These are phyloP conservation scores for Gastrophryne carolinensis DNA, from an alignment of 2,797 vertebrate genomes.

Conservation along the genomic window DNA sequence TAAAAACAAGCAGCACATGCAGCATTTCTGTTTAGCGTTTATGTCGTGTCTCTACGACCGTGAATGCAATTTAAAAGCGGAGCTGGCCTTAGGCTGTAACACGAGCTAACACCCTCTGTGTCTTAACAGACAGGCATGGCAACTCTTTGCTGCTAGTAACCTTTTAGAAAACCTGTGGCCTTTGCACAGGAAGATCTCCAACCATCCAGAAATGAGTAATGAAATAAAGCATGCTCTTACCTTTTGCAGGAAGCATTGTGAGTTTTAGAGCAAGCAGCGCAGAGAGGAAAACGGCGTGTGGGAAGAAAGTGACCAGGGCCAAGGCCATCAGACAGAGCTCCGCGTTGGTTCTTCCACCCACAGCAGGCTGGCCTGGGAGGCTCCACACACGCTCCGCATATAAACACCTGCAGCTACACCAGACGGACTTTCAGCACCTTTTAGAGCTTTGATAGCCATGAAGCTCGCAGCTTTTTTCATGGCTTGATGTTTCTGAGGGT, in stretches of 20 bases:
- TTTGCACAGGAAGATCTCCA: not conserved
- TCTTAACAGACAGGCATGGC: not conserved
- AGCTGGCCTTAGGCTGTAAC: too few relatives aligned
- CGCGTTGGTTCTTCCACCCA: not conserved
- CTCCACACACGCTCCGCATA: not conserved
- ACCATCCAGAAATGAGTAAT: not conserved
- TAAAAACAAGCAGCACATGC: too few relatives aligned
- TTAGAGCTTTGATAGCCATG: not conserved
- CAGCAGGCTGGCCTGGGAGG: not conserved
- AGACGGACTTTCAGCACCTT: not conserved
- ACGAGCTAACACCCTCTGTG: too few relatives aligned
- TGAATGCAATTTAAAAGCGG: too few relatives aligned
- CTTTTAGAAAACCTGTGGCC: too few relatives aligned
- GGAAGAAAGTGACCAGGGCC: not conserved
- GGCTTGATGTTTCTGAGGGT: not conserved
- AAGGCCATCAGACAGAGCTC: slow-evolving; percentile 9
- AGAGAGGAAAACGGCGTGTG: not conserved
- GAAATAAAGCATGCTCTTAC: not conserved
- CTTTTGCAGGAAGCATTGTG: not conserved
- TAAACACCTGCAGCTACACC: not conserved
- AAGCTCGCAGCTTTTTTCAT: not conserved
- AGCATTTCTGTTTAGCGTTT: too few relatives aligned
- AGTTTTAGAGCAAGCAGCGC: not conserved
- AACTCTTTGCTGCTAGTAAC: not conserved
- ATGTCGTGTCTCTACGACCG: too few relatives aligned